These are phyloP conservation scores for Oryctes rhinoceros DNA, from an alignment of 1,140 invertebrate genomes.

Conservation along the genomic window DNA sequence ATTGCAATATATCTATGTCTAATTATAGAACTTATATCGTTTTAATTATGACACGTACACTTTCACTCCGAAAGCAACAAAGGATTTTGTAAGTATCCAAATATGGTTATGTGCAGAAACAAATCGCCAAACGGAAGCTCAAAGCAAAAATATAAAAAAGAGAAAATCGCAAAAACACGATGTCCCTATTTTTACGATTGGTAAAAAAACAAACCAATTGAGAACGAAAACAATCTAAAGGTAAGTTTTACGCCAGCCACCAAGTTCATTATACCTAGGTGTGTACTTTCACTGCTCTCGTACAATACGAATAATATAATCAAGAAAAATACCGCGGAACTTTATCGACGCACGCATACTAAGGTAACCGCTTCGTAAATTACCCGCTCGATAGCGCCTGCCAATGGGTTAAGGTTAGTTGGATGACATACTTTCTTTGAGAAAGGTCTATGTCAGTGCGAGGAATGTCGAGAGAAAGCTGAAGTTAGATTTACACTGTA, in stretches of 20 bases:
- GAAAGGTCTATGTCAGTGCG: conserved; percentile 54
- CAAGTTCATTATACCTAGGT: conserved; percentile 14
- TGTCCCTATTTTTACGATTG: not conserved
- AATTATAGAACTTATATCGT: not conserved
- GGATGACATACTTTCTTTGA: conserved; percentile 56
- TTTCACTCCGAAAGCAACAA: conserved; percentile 6
- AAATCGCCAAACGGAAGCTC: not conserved
- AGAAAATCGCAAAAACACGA: not conserved
- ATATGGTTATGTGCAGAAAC: not conserved
- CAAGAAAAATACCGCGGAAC: conserved; percentile 18
- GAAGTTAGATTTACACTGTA: conserved; percentile 41
- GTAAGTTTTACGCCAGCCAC: not conserved
- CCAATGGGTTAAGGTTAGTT: conserved; percentile 55
- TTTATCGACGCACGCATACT: not conserved
- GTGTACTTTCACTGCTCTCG: conserved; percentile 24
- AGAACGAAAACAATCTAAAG: conserved; percentile 11
- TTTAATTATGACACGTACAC: not conserved
- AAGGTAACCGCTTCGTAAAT: not conserved
- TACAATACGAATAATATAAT: conserved; percentile 5
- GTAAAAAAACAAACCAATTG: not conserved
- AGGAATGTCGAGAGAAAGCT: conserved; percentile 49
- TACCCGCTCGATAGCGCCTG: conserved; percentile 38
- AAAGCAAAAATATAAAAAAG: not conserved
- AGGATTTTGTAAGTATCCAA: not conserved
- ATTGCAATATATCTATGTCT: too few relatives aligned